phyloP scores from a whole-genome alignment of 2,113 vertebrate genomes.

The Macroglossus sobrinus region DNA sequence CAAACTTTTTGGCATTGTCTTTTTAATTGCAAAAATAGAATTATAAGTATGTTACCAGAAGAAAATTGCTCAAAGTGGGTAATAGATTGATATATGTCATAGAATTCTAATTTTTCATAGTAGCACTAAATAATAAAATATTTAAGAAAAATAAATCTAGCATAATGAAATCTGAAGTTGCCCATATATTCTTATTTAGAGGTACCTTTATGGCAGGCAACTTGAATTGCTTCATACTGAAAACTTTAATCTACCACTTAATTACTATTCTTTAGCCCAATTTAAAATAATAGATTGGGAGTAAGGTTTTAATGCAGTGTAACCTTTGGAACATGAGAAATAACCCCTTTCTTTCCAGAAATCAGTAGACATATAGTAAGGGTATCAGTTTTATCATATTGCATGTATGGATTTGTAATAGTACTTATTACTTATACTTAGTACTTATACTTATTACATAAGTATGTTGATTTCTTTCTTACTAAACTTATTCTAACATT shows the following conservation, averaged over 20 bases:
- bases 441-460: constrained; percentile 17
- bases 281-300: constrained; percentile 84
- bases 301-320: constrained; percentile 84
- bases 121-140: constrained; percentile 73
- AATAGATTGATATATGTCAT: constrained; percentile 52
- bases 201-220: constrained; percentile 71
- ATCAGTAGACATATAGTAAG: constrained; percentile 71
- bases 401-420: constrained; percentile 56
- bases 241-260: constrained; percentile 84
- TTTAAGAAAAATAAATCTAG: constrained; percentile 80
- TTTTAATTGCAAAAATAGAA: constrained; percentile 50
- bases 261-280: constrained; percentile 85
- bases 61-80: constrained; percentile 31
- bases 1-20: constrained; percentile 10
- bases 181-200: constrained; percentile 81
- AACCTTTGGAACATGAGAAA: constrained; percentile 85
- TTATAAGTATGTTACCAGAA: constrained; percentile 33
- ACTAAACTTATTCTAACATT: not conserved
- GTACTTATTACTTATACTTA: not conserved
- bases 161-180: constrained; percentile 77
- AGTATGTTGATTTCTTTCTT: constrained; percentile 48
- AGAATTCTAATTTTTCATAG: constrained; percentile 74
- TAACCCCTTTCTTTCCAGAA: constrained; percentile 78
- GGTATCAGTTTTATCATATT: constrained; percentile 68
- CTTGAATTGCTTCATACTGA: constrained; percentile 78